A percentile compares a stretch with the other conserved stretches of the same genome.
Evolutionary conservation across 2,797 vertebrate genomes (phyloP).

Genomic region (Acanthis flammea): DNA sequence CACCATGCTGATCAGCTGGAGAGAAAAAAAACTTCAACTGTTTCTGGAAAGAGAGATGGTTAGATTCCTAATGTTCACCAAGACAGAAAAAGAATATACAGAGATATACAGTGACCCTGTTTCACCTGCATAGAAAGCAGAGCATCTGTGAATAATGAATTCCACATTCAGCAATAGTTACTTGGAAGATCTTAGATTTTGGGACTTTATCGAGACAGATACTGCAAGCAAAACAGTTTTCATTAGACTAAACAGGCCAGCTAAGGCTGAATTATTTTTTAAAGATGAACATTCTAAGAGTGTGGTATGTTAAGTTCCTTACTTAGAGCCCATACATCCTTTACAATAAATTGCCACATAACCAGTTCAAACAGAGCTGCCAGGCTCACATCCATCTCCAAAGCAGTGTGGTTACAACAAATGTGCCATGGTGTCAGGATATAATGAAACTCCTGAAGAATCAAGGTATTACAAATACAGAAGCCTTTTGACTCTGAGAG

Average conservation of each 20-base stretch:
- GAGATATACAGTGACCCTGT: not conserved
- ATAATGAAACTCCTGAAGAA: not conserved
- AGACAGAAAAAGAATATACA: not conserved
- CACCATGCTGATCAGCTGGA: not conserved
- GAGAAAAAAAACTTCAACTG: not conserved
- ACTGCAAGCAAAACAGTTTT: not conserved
- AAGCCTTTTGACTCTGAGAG: not conserved
- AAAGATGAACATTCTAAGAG: not conserved
- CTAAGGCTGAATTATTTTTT: not conserved
- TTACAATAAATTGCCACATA: not conserved
- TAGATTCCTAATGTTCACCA: not conserved
- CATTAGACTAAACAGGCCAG: not conserved
- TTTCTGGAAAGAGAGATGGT: not conserved
- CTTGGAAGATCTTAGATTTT: not conserved
- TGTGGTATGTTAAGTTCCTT: not conserved
- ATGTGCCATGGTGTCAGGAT: not conserved
- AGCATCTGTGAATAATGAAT: not conserved
- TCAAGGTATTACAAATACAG: not conserved
- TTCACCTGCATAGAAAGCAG: not conserved
- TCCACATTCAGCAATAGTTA: not conserved
- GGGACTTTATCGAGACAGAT: not conserved
- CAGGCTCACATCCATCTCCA: not conserved
- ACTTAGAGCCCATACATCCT: rapidly evolving
- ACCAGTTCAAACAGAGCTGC: not conserved
- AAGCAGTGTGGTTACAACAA: not conserved